Evolutionary conservation across 2,113 vertebrate genomes (phyloP), one percentile per base, ranked within the genome.

Genomic region (Montifringilla adamsi): DNA sequence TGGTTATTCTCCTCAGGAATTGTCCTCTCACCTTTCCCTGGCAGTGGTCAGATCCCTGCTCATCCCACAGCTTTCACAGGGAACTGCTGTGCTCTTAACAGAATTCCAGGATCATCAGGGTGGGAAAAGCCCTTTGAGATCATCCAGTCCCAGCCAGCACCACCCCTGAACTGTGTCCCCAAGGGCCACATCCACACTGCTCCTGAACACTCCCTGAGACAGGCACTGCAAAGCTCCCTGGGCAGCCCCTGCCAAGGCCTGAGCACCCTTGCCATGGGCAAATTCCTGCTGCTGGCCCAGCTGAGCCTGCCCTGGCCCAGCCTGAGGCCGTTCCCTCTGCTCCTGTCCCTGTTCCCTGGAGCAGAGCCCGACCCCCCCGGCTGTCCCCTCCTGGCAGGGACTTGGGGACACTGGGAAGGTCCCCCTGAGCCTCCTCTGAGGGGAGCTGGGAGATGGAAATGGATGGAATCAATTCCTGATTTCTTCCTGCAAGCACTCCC

Each of bases 361-460:
- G 44, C 79, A 82, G 4, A 70, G 55, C 79, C 80, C 31, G 26
- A 60, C 24, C 46, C 46, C 80, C 80, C 67, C 17, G 13, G 52
- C 41, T 70, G 68, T 39, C 22, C 81, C 68, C 81, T 84, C 81
- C 81, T 84, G 81, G 6, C 81, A 84, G 81, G 81, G 11, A 9
- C 7, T 84, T 84, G n/a, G n/a, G n/a, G n/a, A n/a, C n/a, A n/a
- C n/a, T n/a, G n/a, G n/a, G n/a, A n/a, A n/a, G n/a, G n/a, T n/a
- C n/a, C n/a, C 81, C 80, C 80, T 72, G 81, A 84, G 81, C 80
- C 80, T 83, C 80, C 68, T n/a, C n/a, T n/a, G n/a, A n/a, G n/a
- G n/a, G n/a, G n/a, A n/a, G n/a, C n/a, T n/a, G n/a, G n/a, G n/a
- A n/a, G n/a, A n/a, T n/a, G n/a, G n/a, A n/a, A n/a, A n/a, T n/a